phyloP scores from a whole-genome alignment of 2,113 vertebrate species.

The Aspiorhynchus laticeps region DNA sequence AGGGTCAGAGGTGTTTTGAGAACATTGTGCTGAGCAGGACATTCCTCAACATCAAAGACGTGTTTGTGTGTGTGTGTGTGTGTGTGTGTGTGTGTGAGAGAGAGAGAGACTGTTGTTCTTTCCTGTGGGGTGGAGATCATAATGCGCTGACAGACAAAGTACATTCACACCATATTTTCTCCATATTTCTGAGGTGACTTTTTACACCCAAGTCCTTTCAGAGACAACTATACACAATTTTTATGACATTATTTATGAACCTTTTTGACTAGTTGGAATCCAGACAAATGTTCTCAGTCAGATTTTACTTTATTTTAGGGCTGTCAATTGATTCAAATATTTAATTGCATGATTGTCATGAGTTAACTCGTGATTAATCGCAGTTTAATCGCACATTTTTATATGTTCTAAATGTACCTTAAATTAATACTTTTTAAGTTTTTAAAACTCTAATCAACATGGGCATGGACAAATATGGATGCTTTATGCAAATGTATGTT shows the following conservation, averaged over 20 bases:
- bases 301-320: neutral
- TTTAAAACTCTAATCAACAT: too few relatives aligned
- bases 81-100: slow-evolving; percentile 23
- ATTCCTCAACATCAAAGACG: slow-evolving; percentile 52
- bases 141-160: slow-evolving; percentile 13
- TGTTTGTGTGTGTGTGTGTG: slow-evolving; percentile 34
- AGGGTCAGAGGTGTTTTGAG: slow-evolving; percentile 42
- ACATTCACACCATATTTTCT: neutral
- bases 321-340: too few relatives aligned
- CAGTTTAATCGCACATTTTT: too few relatives aligned
- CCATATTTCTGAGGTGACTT: neutral
- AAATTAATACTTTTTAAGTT: too few relatives aligned
- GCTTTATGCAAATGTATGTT: too few relatives aligned
- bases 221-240: neutral
- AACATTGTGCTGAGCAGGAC: slow-evolving; percentile 53
- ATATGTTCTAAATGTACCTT: too few relatives aligned
- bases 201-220: neutral
- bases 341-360: too few relatives aligned
- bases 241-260: neutral
- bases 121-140: slow-evolving; percentile 2
- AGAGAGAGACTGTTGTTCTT: neutral
- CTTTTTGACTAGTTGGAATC: neutral
- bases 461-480: too few relatives aligned
- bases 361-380: too few relatives aligned
- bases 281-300: neutral